Evolutionary conservation across 1,140 invertebrate genomes (phyloP).

Genomic region (Paramacrobiotus metropolitanus): DNA sequence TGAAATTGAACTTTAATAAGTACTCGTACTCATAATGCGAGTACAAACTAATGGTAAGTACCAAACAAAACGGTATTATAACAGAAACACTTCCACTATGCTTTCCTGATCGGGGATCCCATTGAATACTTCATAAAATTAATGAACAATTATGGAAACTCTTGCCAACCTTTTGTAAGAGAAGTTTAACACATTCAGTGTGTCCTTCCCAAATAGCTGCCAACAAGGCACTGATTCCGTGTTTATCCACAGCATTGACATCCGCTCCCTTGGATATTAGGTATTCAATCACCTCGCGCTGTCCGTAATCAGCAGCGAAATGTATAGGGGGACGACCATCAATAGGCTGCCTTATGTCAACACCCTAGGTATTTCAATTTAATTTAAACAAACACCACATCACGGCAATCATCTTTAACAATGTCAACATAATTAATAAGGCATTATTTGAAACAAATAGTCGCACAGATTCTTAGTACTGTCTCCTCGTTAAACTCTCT

Average conservation of each 20-base stretch:
- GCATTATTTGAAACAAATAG: neutral
- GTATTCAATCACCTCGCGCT: constrained; percentile 64
- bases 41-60: neutral
- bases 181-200: constrained; percentile 58
- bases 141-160: neutral
- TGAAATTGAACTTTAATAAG: too few species aligned
- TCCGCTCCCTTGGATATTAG: constrained; percentile 64
- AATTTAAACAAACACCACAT: too few species aligned
- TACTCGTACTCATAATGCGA: too few species aligned
- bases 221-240: constrained; percentile 69
- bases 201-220: constrained; percentile 91
- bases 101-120: neutral
- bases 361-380: too few species aligned
- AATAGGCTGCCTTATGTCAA: constrained; percentile 58
- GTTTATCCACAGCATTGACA: constrained; percentile 70
- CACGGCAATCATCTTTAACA: too few species aligned
- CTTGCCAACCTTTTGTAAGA: constrained; percentile 45
- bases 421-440: constrained; percentile 13
- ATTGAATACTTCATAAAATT: neutral
- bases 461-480: neutral
- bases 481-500: neutral
- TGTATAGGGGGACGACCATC: constrained; percentile 60
- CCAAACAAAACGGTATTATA: neutral
- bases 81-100: neutral
- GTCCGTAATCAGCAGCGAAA: constrained; percentile 85